Conservation (phyloP, 2,113 vertebrate genomes). For the Phycodurus eques region DNA sequence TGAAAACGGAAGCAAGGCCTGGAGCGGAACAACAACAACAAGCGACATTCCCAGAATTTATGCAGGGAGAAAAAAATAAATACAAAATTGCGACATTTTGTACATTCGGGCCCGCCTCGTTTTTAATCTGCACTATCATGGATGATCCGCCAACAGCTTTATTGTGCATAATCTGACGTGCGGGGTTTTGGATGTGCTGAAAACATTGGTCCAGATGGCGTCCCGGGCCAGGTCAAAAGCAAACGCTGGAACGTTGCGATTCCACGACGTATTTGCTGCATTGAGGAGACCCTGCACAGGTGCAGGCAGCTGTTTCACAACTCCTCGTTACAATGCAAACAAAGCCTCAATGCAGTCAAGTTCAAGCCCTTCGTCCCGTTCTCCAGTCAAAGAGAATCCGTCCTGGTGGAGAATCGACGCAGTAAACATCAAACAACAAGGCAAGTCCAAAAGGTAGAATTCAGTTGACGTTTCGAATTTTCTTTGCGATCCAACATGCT, state of each 20-base stretch:
- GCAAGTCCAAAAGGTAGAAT: constrained; percentile 27
- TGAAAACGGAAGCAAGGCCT: not conserved
- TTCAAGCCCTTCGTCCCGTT: not conserved
- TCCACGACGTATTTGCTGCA: not conserved
- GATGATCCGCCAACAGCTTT: constrained; percentile 2
- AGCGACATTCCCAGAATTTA: not conserved
- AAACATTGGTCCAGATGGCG: constrained; percentile 6
- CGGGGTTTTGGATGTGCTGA: constrained; percentile 5
- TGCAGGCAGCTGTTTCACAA: not conserved
- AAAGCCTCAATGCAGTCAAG: not conserved
- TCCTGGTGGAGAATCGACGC: constrained; percentile 25
- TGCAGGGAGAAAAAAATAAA: not conserved
- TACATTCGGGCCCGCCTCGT: not conserved
- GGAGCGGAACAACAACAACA: not conserved
- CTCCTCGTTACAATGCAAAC: not conserved
- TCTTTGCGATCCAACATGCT: constrained; percentile 22
- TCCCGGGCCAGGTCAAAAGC: not conserved
- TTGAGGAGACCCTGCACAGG: not conserved
- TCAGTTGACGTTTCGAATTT: constrained; percentile 42
- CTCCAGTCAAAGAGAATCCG: constrained; percentile 10
- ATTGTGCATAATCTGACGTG: constrained; percentile 5
- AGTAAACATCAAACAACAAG: constrained; percentile 37
- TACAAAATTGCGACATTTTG: too few species aligned
- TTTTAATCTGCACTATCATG: constrained; percentile 2
- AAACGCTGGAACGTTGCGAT: not conserved